These are phyloP conservation scores for Barbus barbus DNA, from an alignment of 2,113 vertebrate genomes.

Conservation along the genomic window DNA sequence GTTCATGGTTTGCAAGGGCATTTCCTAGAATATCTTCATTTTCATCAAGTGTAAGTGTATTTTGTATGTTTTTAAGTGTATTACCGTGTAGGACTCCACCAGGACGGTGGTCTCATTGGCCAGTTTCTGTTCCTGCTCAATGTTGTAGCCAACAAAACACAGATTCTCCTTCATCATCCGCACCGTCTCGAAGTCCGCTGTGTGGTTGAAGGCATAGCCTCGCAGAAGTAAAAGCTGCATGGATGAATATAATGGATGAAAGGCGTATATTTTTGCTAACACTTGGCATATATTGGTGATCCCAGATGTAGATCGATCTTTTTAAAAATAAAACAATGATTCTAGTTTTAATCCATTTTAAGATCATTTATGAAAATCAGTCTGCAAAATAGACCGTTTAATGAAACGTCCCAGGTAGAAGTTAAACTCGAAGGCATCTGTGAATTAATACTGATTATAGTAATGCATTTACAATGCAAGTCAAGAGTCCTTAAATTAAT, in stretches of 20 bases:
- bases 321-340: neutral
- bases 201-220: constrained; percentile 96
- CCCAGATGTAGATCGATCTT: neutral
- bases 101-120: constrained; percentile 92
- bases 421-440: too few species aligned
- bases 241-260: neutral
- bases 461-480: too few species aligned
- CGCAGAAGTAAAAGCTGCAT: constrained; percentile 85
- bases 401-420: too few species aligned
- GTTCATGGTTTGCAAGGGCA: neutral
- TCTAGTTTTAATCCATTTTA: neutral
- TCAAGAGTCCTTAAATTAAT: too few species aligned
- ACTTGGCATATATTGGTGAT: neutral
- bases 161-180: constrained; percentile 97
- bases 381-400: too few species aligned
- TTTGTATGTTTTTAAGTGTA: neutral
- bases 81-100: constrained; percentile 89
- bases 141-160: constrained; percentile 96
- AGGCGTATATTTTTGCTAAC: neutral
- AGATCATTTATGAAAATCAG: neutral
- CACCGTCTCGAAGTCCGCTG: constrained; percentile 51
- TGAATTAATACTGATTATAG: too few species aligned
- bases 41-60: neutral
- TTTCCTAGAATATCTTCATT: neutral
- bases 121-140: constrained; percentile 96